A percentile compares a stretch with the other conserved stretches of the same genome.
Evolutionary conservation across 2,888 invertebrate species (phyloP).

Genomic region (Morpho helenor): DNA sequence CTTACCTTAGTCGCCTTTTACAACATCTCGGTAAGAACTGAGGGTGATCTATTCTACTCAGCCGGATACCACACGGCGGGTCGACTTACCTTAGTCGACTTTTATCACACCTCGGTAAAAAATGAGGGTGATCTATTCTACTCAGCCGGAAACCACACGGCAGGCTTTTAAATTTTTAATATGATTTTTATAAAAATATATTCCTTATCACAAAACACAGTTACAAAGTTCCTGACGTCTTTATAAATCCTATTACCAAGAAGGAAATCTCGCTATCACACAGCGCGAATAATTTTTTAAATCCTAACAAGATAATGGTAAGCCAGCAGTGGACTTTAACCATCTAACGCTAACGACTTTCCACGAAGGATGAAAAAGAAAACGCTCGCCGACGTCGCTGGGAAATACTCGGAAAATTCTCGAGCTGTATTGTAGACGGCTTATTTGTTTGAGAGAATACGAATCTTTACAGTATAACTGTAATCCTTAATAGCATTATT

Average conservation of each 20-base stretch:
- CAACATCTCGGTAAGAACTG: no score
- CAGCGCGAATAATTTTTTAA: slow-evolving; percentile 16
- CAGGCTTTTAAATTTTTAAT: no score
- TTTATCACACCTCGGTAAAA: no score
- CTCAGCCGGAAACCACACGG: no score
- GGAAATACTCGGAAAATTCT: slow-evolving; percentile 5
- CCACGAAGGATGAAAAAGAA: slow-evolving; percentile 20
- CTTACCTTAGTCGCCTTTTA: no score
- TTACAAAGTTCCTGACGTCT: slow-evolving; percentile 2
- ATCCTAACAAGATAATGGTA: slow-evolving; percentile 23
- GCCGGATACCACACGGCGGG: no score
- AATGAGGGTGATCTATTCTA: no score
- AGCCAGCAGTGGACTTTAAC: slow-evolving; percentile 17
- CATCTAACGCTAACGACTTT: slow-evolving; percentile 18
- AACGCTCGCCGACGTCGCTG: slow-evolving; percentile 10
- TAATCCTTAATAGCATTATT: no score
- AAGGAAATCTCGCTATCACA: slow-evolving; percentile 18
- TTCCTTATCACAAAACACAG: neutral
- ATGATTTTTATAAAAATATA: neutral
- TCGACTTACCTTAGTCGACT: no score
- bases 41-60: no score
- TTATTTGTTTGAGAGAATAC: neutral
- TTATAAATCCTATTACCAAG: slow-evolving; percentile 17
- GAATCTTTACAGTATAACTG: no score
- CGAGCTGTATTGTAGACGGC: neutral